Base-by-base conservation (phyloP, 1,140 invertebrate species). In the Pseudomyrmex cubaensis region DNA sequence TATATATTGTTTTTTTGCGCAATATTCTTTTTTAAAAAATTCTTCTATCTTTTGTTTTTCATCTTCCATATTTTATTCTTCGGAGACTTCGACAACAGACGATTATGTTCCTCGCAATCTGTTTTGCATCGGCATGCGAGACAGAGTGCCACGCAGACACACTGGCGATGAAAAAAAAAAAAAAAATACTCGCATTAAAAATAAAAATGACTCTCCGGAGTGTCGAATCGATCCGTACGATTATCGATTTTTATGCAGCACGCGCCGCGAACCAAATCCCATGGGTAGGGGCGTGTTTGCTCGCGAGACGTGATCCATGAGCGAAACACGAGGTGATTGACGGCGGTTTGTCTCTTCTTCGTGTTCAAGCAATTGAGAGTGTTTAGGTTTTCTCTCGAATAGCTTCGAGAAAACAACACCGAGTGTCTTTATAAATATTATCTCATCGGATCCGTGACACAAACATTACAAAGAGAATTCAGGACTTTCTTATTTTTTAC, bases 201-300 rank as follows among this genome's bases (percentile, higher is more conserved):
- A 35, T 9, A 50, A 48, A 10, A 69, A 1, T 35, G n/a, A 70
- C 12, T 72, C 22, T 80, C 44, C 13, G 57, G 76, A 12, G 66
- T 15, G 13, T 67, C 50, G 48, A 82, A 35, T 48, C 12, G 13
- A 75, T 57, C 9, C 59, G 69, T n/a, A 22, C 50, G 56, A 57
- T 20, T 20, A 20, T 78, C 61, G 25, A 57, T 59, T 59, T 59
- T 35, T 57, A 20, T 15, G 74, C 44, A 17, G 10, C 59, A 62
- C 20, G 22, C 17, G 62, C 54, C 44, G 22, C 46, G 48, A 50
- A 75, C 63, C 50, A 50, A 78, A 89, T 90, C 90, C 90, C 90
- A 80, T 50, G 90, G 83, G 90, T 54, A 85, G 85, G 84, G 90
- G 90, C 90, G 90, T 89, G 69, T 82, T 72, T 64, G 46, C 25